Evolutionary conservation across 30 jellyfish, hydroid and myxozoan genomes (phyloP).

Genomic region (Cassiopea andromeda): DNA sequence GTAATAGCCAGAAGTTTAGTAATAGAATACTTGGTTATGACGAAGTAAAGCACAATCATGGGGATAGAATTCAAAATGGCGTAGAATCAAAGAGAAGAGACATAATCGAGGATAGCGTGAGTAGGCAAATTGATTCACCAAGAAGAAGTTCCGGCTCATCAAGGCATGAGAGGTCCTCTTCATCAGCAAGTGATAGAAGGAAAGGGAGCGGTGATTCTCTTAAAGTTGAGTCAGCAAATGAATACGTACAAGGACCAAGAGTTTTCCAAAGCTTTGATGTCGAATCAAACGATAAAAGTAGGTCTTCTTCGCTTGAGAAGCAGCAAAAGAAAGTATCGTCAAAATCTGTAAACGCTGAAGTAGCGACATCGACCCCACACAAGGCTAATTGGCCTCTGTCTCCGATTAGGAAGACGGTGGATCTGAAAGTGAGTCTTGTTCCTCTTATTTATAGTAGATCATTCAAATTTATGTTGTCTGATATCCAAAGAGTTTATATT

Average conservation of each 20-base stretch:
- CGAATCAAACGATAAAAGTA: neutral
- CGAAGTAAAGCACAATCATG: neutral
- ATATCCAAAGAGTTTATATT: neutral
- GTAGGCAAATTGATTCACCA: neutral
- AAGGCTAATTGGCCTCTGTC: slow-evolving; percentile 63
- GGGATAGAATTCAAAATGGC: neutral
- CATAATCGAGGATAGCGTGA: neutral
- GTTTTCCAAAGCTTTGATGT: slow-evolving; percentile 3
- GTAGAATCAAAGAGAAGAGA: neutral
- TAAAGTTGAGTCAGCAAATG: neutral
- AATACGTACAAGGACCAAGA: slow-evolving; percentile 6
- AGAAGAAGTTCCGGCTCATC: slow-evolving; percentile 13
- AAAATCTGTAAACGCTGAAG: neutral
- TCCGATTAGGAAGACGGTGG: slow-evolving; percentile 18
- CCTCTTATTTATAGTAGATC: neutral
- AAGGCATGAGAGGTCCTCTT: neutral
- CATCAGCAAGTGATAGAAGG: slow-evolving; percentile 9
- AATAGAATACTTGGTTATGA: neutral
- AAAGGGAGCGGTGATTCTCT: slow-evolving; percentile 29
- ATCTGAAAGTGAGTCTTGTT: slow-evolving; percentile 21
- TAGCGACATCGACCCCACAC: slow-evolving; percentile 50
- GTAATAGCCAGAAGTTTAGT: neutral
- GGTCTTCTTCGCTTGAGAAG: slow-evolving; percentile 28
- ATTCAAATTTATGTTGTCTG: neutral
- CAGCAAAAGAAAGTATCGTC: neutral